Conservation (phyloP, 30 jellyfish, hydroid and myxozoan genomes). For the Cassiopea andromeda region DNA sequence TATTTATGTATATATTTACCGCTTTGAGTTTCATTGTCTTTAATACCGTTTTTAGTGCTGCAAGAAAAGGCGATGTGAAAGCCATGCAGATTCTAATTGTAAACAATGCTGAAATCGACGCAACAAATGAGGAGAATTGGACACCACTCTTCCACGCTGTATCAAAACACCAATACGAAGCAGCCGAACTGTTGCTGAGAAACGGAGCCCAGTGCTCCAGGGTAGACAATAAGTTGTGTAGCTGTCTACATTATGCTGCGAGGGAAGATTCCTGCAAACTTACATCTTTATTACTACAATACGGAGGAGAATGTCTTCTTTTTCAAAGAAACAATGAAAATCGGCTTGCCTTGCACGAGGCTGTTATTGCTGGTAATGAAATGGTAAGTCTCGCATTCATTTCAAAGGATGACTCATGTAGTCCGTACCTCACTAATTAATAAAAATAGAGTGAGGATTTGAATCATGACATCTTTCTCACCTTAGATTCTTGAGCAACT, state of each 20-base stretch:
- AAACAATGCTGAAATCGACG: constrained; percentile 31
- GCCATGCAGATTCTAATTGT: constrained; percentile 9
- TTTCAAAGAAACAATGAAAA: constrained; percentile 13
- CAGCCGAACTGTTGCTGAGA: constrained; percentile 8
- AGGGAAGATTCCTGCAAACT: constrained; percentile 16
- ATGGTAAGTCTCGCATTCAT: constrained; percentile 2
- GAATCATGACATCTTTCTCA: not conserved
- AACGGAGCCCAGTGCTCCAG: constrained; percentile 31
- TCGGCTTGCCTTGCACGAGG: constrained; percentile 37
- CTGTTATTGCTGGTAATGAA: constrained; percentile 31
- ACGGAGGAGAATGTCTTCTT: constrained; percentile 11
- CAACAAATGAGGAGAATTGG: constrained; percentile 32
- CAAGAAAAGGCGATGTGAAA: constrained; percentile 19
- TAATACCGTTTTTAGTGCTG: constrained; percentile 18
- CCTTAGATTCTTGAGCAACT: constrained; percentile 1
- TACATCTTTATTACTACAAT: not conserved
- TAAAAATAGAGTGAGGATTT: too few relatives aligned
- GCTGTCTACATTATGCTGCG: constrained; percentile 44
- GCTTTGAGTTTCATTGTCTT: not conserved
- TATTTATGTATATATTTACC: too few relatives aligned
- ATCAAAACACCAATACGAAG: constrained; percentile 8
- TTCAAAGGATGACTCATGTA: not conserved
- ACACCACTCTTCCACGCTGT: constrained; percentile 60
- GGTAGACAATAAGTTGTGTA: constrained; percentile 20
- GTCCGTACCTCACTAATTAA: too few relatives aligned